Percentiles rank a stretch among this genome's conserved stretches.
Conservation (phyloP, 1,140 invertebrate species). For the Lordiphosa clarofinis region DNA sequence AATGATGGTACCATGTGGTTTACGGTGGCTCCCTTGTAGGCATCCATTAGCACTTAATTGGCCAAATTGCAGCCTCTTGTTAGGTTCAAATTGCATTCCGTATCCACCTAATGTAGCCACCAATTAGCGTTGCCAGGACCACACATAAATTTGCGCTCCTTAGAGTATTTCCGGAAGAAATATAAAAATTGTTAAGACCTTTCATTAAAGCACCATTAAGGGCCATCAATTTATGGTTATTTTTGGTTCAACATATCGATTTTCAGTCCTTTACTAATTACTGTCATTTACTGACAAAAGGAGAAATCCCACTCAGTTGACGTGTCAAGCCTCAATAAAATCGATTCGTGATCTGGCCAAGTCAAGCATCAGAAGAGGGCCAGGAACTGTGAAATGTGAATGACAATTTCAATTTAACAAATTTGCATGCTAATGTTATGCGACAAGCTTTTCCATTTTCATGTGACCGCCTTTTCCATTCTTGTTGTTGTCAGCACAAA, state of each 20-base stretch:
- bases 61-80: slow-evolving; percentile 18
- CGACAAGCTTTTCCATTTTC: slow-evolving; percentile 39
- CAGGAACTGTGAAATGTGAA: slow-evolving; percentile 68
- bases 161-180: slow-evolving; percentile 1
- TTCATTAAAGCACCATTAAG: no score
- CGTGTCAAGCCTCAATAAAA: slow-evolving; percentile 38
- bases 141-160: no score
- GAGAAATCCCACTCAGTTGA: slow-evolving; percentile 40
- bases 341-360: slow-evolving; percentile 54
- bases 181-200: slow-evolving; percentile 27
- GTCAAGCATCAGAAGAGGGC: slow-evolving; percentile 42
- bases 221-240: slow-evolving; percentile 40
- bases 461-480: slow-evolving; percentile 29
- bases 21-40: slow-evolving; percentile 1
- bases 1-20: slow-evolving; percentile 15
- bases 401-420: slow-evolving; percentile 75
- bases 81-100: slow-evolving; percentile 11
- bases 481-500: slow-evolving; percentile 45
- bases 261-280: slow-evolving; percentile 43
- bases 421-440: slow-evolving; percentile 72
- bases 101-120: no score
- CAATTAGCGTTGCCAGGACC: slow-evolving; percentile 53
- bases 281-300: slow-evolving; percentile 36
- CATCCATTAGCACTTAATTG: slow-evolving; percentile 35
- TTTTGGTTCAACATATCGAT: slow-evolving; percentile 55